Evolutionary conservation across 2,888 invertebrate genomes (phyloP).

Genomic region (Strigamia crassipes): DNA sequence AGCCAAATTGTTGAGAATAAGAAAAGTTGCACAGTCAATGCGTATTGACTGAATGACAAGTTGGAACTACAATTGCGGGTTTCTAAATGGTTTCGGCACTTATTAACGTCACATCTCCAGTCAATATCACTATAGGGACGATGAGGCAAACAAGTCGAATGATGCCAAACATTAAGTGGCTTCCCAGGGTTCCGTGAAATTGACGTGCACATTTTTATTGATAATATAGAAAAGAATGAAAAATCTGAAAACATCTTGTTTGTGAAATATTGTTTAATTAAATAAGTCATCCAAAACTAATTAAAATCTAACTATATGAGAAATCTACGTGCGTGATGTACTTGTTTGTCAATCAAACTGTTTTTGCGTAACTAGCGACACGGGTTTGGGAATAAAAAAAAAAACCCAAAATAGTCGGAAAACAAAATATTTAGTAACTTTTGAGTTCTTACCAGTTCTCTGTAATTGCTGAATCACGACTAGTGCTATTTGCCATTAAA

Average conservation of each 20-base stretch:
- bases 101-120: constrained; percentile 32
- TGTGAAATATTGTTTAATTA: not conserved
- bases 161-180: constrained; percentile 25
- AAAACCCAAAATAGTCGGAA: too few species aligned
- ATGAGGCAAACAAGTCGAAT: constrained; percentile 23
- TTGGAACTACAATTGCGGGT: not conserved
- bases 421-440: not conserved
- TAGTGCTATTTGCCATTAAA: not conserved
- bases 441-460: constrained; percentile 9
- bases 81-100: constrained; percentile 19
- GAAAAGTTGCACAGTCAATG: not conserved
- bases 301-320: not conserved
- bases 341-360: too few species aligned
- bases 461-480: not conserved
- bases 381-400: too few species aligned
- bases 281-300: not conserved
- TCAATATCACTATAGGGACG: constrained; percentile 40
- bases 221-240: not conserved
- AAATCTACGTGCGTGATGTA: too few species aligned
- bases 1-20: not conserved
- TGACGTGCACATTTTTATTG: not conserved
- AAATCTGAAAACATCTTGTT: not conserved
- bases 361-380: too few species aligned
- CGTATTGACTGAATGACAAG: not conserved
- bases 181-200: constrained; percentile 21